Evolutionary conservation across 2,797 vertebrate genomes (phyloP).

Genomic region (Ctenopoma multispine): DNA sequence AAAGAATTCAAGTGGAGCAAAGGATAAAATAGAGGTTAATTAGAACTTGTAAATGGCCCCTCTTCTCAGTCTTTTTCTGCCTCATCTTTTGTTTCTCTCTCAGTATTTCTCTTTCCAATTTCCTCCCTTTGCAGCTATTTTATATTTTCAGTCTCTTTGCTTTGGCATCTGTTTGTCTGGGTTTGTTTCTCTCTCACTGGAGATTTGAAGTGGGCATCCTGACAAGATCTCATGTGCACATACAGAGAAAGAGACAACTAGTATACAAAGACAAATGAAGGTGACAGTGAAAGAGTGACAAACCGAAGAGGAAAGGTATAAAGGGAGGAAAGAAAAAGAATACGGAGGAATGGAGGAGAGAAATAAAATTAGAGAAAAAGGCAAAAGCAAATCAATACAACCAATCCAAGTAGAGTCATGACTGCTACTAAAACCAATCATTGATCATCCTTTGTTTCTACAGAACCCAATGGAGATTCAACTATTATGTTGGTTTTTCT

Average conservation of each 20-base stretch:
- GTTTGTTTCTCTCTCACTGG: slow-evolving; percentile 10
- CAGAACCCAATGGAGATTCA: background rate
- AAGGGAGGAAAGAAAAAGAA: background rate
- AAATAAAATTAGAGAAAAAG: background rate
- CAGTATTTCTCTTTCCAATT: slow-evolving; percentile 4
- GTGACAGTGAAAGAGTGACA: slow-evolving; percentile 15
- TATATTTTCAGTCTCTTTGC: slow-evolving; percentile 24
- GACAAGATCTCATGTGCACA: slow-evolving; percentile 20
- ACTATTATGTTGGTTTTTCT: background rate
- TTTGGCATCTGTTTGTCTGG: slow-evolving; percentile 24
- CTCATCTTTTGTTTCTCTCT: background rate
- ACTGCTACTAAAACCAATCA: background rate
- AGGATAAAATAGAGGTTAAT: slow-evolving; percentile 26
- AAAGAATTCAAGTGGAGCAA: background rate
- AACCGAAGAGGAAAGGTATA: background rate
- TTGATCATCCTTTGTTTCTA: background rate
- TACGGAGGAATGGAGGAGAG: background rate
- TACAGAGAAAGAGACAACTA: slow-evolving; percentile 9
- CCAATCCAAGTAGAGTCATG: background rate
- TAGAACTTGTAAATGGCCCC: slow-evolving; percentile 20
- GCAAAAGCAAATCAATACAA: background rate
- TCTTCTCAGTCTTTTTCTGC: background rate
- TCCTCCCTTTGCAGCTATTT: slow-evolving; percentile 17
- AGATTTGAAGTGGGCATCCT: slow-evolving; percentile 23
- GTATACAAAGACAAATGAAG: slow-evolving; percentile 50